Base-by-base conservation (phyloP, 2,797 vertebrate genomes). In the Numenius phaeopus region DNA sequence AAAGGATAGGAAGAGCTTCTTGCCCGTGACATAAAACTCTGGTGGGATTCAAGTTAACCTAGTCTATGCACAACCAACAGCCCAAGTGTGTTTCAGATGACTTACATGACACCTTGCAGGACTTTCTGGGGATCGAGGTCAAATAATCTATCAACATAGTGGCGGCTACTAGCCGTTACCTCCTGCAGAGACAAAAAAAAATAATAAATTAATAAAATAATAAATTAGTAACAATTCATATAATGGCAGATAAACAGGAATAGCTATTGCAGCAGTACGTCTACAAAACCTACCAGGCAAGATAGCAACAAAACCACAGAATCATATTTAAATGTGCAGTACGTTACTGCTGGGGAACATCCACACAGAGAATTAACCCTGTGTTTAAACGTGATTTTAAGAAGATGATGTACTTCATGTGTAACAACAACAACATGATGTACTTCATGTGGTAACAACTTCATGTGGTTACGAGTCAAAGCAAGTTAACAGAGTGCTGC, bases 31-130 rank as follows among this genome's bases (percentile, higher is more conserved):
- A 54, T 81, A 34, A 52, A 94, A 67, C 72, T 78, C 58, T 57
- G 71, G 75, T 16, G 59, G 91, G 79, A 92, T 72, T 92, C 47
- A 85, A 84, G 87, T 32, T 95, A 73, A 85, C 46, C 71, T 69
- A 65, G 40, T 58, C 82, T 86, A 76, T 2, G 34, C 39, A 86
- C 13, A 77, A 52, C 10, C 42, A 86, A 61, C 50, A 93, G 95
- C 96, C 97, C 95, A 90, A 94, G 90, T 26, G 50, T 20, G 42
- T 91, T 96, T 71, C 89, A 78, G 86, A 87, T 85, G 96, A 99
- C 99, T 99, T 99, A 99, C 99, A 99, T 99, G 98, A 99, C 99
- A 98, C 99, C 99, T 98, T 99, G 99, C 92, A 99, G 99, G 96
- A 99, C 99, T 98, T 99, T 99, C 98, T 99, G 99, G 96, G 99